Evolutionary conservation across 2,797 vertebrate species (phyloP).

Genomic region (Sarcophilus harrisii): DNA sequence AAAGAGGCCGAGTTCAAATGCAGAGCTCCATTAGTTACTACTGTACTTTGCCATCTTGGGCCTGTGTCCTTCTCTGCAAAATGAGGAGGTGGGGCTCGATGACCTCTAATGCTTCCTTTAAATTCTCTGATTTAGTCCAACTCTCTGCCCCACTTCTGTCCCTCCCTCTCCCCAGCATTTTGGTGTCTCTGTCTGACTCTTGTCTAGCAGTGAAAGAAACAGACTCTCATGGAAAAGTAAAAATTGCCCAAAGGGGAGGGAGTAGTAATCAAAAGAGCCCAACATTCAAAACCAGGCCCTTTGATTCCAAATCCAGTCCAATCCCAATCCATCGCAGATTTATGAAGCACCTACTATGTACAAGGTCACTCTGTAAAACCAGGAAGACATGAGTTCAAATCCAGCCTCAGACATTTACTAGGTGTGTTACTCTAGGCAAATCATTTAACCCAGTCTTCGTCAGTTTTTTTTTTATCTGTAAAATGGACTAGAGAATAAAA

Average conservation of each 20-base stretch:
- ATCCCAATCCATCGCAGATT: neutral
- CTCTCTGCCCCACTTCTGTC: neutral
- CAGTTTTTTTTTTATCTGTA: neutral
- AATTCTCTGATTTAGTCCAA: neutral
- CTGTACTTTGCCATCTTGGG: neutral
- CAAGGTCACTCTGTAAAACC: neutral
- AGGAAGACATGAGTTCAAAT: neutral
- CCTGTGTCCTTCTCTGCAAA: neutral
- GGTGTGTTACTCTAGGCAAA: neutral
- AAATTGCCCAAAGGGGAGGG: neutral
- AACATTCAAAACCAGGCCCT: neutral
- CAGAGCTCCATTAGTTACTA: neutral
- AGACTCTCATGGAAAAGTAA: neutral
- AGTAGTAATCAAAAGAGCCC: neutral
- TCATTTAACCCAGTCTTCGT: neutral
- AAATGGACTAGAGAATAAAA: neutral
- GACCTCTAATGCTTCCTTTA: neutral
- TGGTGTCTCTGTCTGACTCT: too few relatives aligned
- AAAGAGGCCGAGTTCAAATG: neutral
- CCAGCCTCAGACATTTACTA: neutral
- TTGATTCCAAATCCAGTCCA: neutral
- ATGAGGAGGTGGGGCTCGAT: neutral
- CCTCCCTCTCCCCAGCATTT: too few relatives aligned
- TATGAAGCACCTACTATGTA: neutral
- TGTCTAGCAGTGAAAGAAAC: neutral